Evolutionary conservation across 2,113 vertebrate genomes (phyloP).

Genomic region (Coregonus clupeaformis): DNA sequence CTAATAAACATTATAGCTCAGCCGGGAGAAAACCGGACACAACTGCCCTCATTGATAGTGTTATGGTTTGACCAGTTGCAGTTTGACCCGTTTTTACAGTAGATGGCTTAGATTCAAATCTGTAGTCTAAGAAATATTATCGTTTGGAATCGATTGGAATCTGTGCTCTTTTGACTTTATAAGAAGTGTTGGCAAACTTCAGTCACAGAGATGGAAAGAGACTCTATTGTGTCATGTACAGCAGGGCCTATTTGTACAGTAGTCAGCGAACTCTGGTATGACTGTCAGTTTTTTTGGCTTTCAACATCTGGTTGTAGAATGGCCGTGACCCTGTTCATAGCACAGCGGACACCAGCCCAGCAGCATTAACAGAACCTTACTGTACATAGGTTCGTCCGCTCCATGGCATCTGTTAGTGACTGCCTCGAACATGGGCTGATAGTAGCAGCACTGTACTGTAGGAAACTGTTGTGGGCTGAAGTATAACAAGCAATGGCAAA

Average conservation of each 20-base stretch:
- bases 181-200: too few relatives aligned
- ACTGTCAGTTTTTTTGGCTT: background rate
- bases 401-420: background rate
- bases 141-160: too few relatives aligned
- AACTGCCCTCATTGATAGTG: constrained; percentile 1
- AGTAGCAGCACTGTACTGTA: too few relatives aligned
- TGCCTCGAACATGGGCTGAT: too few relatives aligned
- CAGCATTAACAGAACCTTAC: background rate
- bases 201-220: background rate
- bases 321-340: background rate
- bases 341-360: background rate
- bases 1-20: constrained; percentile 13
- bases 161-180: too few relatives aligned
- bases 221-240: background rate
- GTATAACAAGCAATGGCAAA: too few relatives aligned
- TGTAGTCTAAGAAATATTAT: too few relatives aligned
- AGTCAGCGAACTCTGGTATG: background rate
- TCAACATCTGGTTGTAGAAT: constrained; percentile 5
- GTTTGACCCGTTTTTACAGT: too few relatives aligned
- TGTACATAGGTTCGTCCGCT: background rate
- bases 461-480: too few relatives aligned
- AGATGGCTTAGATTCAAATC: too few relatives aligned
- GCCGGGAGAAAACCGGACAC: constrained; percentile 12
- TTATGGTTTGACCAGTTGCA: background rate
- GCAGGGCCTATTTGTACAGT: background rate